Evolutionary conservation across 1,140 invertebrate genomes (phyloP).

Genomic region (Brachionus rubens): DNA sequence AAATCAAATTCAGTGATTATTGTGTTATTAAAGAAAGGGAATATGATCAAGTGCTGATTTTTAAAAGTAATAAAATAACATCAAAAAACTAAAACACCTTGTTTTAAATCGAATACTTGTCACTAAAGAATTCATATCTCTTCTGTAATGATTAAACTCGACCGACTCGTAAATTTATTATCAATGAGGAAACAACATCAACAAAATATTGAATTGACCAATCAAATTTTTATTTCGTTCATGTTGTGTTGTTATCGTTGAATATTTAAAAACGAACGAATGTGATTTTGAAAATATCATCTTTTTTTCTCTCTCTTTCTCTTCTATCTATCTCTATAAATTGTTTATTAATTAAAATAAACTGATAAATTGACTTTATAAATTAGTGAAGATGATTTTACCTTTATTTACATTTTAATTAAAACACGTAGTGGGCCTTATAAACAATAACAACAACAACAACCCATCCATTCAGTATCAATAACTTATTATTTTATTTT

Average conservation of each 20-base stretch:
- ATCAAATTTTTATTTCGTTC: no score
- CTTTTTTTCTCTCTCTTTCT: background rate
- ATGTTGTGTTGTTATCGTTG: no score
- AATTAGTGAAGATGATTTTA: constrained; percentile 5
- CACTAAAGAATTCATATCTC: background rate
- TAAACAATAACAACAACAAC: no score
- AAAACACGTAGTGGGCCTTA: background rate
- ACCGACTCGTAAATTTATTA: background rate
- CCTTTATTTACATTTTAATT: constrained; percentile 37
- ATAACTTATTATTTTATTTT: background rate
- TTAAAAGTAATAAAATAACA: constrained; percentile 25
- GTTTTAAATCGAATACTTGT: no score
- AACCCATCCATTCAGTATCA: no score
- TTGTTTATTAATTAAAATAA: background rate
- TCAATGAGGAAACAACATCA: background rate
- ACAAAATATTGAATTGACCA: background rate
- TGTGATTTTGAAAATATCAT: no score
- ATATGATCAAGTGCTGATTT: constrained; percentile 45
- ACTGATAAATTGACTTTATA: constrained; percentile 31
- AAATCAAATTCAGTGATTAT: constrained; percentile 25
- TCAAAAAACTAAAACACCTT: no score
- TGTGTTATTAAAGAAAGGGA: no score
- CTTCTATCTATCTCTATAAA: background rate
- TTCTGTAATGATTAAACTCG: background rate
- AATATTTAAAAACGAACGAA: no score